Conservation (phyloP, 2,113 vertebrate genomes). For the Leptodactylus fuscus region DNA sequence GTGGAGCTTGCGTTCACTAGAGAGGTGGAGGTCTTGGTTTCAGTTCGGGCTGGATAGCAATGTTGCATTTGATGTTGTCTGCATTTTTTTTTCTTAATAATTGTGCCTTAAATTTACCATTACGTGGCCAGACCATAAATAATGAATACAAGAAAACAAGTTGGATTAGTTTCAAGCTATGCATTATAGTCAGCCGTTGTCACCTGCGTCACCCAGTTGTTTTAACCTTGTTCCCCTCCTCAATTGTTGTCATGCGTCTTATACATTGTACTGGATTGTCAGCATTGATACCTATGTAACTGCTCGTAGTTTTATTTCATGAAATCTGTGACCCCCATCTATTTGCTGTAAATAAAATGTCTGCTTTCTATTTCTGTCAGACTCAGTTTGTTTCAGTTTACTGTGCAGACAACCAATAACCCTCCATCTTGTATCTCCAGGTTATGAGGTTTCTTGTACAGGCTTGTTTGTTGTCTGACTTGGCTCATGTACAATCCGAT, state of each 20-base stretch:
- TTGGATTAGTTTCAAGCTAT: not conserved
- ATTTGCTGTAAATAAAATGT: not conserved
- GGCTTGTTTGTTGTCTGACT: not conserved
- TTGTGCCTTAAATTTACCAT: constrained; percentile 33
- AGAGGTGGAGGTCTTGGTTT: constrained; percentile 15
- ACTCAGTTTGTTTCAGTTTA: not conserved
- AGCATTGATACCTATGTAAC: not conserved
- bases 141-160: constrained; percentile 2
- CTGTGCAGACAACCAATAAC: not conserved
- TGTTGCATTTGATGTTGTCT: not conserved
- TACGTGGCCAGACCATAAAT: constrained; percentile 25
- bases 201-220: not conserved
- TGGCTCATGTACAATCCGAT: too few relatives aligned
- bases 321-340: not conserved
- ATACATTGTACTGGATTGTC: not conserved
- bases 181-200: constrained; percentile 1
- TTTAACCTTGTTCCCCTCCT: not conserved
- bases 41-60: not conserved
- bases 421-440: not conserved
- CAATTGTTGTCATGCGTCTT: not conserved
- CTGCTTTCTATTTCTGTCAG: not conserved
- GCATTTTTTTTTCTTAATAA: not conserved
- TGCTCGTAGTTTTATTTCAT: not conserved
- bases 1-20: not conserved
- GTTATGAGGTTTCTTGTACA: not conserved